Conservation (phyloP, 1,140 invertebrate species). For the Branchinecta lynchi region DNA sequence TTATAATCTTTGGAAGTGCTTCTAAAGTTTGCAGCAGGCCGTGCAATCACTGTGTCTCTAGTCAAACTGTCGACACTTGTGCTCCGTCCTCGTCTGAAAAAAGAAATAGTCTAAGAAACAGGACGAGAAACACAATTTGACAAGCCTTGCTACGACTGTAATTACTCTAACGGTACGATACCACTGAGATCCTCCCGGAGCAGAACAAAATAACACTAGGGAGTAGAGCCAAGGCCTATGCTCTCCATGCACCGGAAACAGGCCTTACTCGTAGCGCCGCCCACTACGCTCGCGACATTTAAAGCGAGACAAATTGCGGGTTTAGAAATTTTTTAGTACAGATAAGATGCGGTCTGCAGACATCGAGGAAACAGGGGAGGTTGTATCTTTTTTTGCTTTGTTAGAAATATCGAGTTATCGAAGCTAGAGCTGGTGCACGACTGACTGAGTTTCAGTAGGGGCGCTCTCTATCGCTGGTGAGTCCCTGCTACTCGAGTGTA, state of each 20-base stretch:
- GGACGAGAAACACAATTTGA: slow-evolving; percentile 24
- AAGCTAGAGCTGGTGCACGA: no score
- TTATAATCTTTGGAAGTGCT: no score
- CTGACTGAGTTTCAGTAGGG: no score
- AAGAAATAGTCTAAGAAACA: slow-evolving; percentile 21
- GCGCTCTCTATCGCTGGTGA: no score
- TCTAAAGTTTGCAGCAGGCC: background rate
- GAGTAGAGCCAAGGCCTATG: no score
- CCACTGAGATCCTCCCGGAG: slow-evolving; percentile 15
- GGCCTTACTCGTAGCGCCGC: no score
- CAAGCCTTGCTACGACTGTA: slow-evolving; percentile 20
- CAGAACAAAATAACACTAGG: slow-evolving; percentile 14
- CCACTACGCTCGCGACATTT: no score
- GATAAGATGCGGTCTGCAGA: no score
- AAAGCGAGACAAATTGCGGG: no score
- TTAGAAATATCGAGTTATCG: slow-evolving; percentile 7
- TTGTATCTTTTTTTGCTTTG: slow-evolving; percentile 16
- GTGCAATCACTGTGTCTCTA: background rate
- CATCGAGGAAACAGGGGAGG: background rate
- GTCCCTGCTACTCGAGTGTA: background rate
- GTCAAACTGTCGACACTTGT: slow-evolving; percentile 44
- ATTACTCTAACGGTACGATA: slow-evolving; percentile 11
- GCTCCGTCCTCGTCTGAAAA: slow-evolving; percentile 45
- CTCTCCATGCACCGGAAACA: no score
- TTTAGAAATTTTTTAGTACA: no score